phyloP scores from a whole-genome alignment of 2,797 vertebrate species.

The Coregonus suidteri region DNA sequence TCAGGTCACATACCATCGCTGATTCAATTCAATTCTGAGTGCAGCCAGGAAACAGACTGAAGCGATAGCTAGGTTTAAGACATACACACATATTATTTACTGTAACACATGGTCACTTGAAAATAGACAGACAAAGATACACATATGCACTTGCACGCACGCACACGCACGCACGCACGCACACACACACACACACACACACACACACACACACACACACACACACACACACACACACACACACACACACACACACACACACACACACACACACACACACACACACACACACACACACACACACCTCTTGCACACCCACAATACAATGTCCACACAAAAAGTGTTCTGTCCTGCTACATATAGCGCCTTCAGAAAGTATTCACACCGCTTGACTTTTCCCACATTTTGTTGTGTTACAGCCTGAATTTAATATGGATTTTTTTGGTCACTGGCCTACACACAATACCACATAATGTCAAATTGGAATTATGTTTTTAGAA shows the following conservation, averaged over 20 bases:
- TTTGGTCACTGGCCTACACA: no score
- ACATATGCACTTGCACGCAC: conserved; percentile 1
- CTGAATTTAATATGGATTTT: no score
- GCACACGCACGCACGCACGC: background rate
- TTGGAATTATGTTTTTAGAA: no score
- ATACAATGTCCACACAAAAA: background rate
- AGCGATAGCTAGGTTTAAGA: background rate
- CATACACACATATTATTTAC: no score
- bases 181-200: no score
- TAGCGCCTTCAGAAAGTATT: background rate
- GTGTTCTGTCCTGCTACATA: background rate
- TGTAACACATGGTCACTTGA: background rate
- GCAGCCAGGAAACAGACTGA: background rate
- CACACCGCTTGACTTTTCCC: no score
- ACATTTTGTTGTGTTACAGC: no score
- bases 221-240: no score
- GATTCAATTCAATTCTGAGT: background rate
- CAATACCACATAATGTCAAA: no score
- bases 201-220: no score
- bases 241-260: no score
- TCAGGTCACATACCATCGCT: background rate
- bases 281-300: background rate
- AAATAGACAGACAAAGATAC: background rate
- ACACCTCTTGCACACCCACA: background rate
- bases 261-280: background rate